Evolutionary conservation across 64 coral and sea anemone species (phyloP), one percentile per base, ranked within the genome.

Genomic region (Stichodactyla mertensii): DNA sequence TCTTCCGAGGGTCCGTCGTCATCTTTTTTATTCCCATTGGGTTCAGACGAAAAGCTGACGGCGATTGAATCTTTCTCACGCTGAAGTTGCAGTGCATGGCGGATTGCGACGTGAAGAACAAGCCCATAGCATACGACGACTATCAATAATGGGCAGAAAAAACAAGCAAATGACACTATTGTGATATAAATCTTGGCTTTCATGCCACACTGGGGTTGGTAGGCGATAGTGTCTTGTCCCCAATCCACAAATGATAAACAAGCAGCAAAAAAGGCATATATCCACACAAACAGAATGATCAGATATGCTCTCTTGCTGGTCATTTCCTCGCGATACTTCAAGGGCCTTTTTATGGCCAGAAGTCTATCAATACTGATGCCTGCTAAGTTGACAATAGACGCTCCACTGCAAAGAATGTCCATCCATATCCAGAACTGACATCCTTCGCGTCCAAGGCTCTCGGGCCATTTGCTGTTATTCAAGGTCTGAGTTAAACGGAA

Each of bases 401-500:
- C 97, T 16, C 92, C 97, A 45, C 89, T 77, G 27, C 88, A 92
- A 4, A 99, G 60, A 87, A 95, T 99, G n/a, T 99, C 97, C 4
- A 95, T 85, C 93, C 93, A 95, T 5, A 99, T 99, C 97, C 97
- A 99, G 22, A 86, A 86, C 77, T 99, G 93, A 19, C 97, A 99
- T 6, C 97, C 93, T 16, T 87, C 89, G 4, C 20, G 54, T 10
- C 88, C 90, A 51, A 95, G 61, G 36, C 57, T 82, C 4, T 23
- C 14, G 0, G 93, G 93, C 93, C 93, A 99, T 0, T 7, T 14
- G 52, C 92, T 88, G 4, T 89, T 79, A 61, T 99, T 80, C 19
- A 99, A 55, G 23, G 88, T 92, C n/a, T 99, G 97, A 1, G 90
- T 83, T 66, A 99, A 88, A 45, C 91, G 86, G 61, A 99, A 99